Evolutionary conservation across 1,140 invertebrate genomes (phyloP).

Genomic region (Holcopasites calliopsidis): DNA sequence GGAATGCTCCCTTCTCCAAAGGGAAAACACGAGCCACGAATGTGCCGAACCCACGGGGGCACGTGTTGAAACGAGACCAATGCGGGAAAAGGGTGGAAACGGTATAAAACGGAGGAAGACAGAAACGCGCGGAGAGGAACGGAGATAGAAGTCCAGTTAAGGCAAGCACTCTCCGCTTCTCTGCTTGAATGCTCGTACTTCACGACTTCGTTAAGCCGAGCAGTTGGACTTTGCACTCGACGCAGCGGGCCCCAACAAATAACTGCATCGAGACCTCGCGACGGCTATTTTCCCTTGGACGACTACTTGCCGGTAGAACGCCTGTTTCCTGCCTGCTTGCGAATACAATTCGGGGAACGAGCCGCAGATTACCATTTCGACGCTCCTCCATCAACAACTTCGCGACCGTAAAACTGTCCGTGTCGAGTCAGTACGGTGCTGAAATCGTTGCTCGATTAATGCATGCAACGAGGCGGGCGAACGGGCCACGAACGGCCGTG

Average conservation of each 20-base stretch:
- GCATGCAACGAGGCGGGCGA: not conserved
- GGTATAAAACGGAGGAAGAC: not conserved
- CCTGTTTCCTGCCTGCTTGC: constrained; percentile 11
- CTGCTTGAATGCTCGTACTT: constrained; percentile 19
- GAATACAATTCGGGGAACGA: not conserved
- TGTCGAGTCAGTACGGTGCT: not conserved
- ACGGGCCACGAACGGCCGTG: not conserved
- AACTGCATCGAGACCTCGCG: constrained; percentile 17
- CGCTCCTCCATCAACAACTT: not conserved
- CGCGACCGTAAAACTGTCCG: not conserved
- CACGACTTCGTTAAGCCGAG: constrained; percentile 33
- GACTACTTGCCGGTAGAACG: not conserved
- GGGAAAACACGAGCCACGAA: not conserved
- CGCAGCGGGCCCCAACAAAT: constrained; percentile 16
- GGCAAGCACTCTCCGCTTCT: not conserved
- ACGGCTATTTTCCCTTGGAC: not conserved
- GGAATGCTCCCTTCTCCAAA: constrained; percentile 26
- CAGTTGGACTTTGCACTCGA: constrained; percentile 24
- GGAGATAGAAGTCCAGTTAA: not conserved
- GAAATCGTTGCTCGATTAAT: constrained; percentile 12
- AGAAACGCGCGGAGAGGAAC: not conserved
- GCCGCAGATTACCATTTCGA: not conserved
- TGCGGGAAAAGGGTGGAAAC: not conserved
- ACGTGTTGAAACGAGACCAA: not conserved
- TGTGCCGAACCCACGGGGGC: not conserved